Base-by-base conservation (phyloP, 2,888 invertebrate species). In the Prosapia bicincta region DNA sequence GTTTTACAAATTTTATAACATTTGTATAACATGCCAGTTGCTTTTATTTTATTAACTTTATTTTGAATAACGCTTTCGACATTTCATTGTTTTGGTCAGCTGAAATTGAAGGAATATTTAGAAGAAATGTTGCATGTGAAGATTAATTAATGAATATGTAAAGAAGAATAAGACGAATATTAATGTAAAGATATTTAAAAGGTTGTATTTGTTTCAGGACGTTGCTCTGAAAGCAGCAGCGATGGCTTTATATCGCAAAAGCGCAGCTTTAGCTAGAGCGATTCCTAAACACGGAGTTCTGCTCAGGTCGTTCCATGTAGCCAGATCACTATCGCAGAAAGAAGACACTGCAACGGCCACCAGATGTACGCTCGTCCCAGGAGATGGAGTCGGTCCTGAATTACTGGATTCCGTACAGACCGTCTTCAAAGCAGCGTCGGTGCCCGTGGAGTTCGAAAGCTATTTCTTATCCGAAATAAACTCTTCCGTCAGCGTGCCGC, bases 331-430 rank as follows among this genome's bases (percentile, higher is more conserved):
- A n/a, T 20, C 1, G 3, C 5, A 38, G 38, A 15, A 2, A 2
- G 20, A 54, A 3, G 54, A 2, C n/a, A 13, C 54, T 3, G 1
- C 3, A 20, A 5, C 54, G 3, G 85, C 85, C 79, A 91, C 93
- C 79, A 93, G 90, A 82, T 96, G 96, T 84, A 99, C 99, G 2
- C 86, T 99, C 69, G 97, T 99, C 78, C 99, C 99, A 1, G 99
- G 99, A 43, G 99, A 99, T 88, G 99, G 99, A 74, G 98, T 99
- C 1, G 99, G 99, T 0, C 99, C 99, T 0, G 99, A 99, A 85
- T 86, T 99, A 78, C 93, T 98, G 76, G 91, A 94, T 82, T 91
- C 96, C 0, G 94, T 98, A 7, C 93, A 94, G 85, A 95, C 96
- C 84, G 95, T 98, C 9, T 96, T 97, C 84, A 92, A 94, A 90